Evolutionary conservation across 2,113 vertebrate genomes (phyloP).

Genomic region (Gymnobelideus leadbeateri): DNA sequence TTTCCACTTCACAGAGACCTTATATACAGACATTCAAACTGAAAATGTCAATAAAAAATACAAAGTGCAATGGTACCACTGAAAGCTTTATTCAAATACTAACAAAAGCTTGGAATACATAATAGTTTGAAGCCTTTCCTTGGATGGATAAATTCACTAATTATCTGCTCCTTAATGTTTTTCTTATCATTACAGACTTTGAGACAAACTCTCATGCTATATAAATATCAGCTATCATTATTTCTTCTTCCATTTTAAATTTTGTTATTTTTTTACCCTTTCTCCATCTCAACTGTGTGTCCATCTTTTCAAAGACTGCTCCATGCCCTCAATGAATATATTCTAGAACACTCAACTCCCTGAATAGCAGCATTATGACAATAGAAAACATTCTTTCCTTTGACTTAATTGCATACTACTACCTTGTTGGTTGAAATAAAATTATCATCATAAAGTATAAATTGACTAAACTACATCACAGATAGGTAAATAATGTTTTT

Average conservation of each 20-base stretch:
- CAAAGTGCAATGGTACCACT: background rate
- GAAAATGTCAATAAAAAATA: background rate
- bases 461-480: background rate
- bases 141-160: background rate
- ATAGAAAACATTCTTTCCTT: slow-evolving; percentile 9
- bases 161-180: background rate
- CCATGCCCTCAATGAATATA: background rate
- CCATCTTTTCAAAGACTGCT: background rate
- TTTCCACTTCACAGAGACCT: slow-evolving; percentile 13
- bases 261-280: background rate
- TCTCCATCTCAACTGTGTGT: background rate
- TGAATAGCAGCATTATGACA: slow-evolving; percentile 31
- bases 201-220: background rate
- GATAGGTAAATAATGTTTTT: background rate
- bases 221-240: background rate
- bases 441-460: slow-evolving; percentile 8
- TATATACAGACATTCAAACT: background rate
- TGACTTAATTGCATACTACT: slow-evolving; percentile 25
- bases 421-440: slow-evolving; percentile 36
- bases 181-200: background rate
- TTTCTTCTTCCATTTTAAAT: background rate
- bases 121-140: background rate
- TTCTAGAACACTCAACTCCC: background rate
- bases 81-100: background rate
- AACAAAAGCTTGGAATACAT: background rate